A percentile compares a stretch with the other conserved stretches of the same genome.
Conservation (phyloP, 2,797 vertebrate genomes). For the Caiman crocodilus region DNA sequence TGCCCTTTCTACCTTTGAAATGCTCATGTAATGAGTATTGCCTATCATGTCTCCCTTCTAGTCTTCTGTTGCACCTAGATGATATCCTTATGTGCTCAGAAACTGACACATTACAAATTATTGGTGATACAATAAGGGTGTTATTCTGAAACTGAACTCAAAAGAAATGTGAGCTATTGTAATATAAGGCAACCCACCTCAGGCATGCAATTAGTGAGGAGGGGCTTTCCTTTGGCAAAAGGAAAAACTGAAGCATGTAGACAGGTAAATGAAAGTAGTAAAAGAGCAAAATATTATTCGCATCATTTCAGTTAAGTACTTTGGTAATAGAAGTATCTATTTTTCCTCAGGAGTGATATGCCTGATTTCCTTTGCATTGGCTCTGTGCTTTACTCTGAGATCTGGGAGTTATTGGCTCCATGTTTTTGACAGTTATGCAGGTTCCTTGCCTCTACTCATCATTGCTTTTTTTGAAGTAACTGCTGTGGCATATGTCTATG, state of each 20-base stretch:
- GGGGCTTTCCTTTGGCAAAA: background rate
- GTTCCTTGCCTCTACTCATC: constrained; percentile 88
- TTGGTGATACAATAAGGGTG: background rate
- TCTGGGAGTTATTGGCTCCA: constrained; percentile 96
- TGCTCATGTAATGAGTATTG: rapidly evolving
- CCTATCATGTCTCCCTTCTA: background rate
- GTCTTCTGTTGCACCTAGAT: background rate
- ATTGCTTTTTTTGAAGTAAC: constrained; percentile 89
- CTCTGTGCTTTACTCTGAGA: constrained; percentile 87
- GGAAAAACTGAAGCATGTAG: background rate
- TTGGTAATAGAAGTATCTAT: background rate
- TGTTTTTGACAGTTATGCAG: constrained; percentile 89
- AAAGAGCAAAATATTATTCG: background rate
- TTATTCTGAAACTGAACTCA: background rate
- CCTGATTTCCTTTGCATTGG: constrained; percentile 79
- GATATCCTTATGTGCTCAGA: background rate
- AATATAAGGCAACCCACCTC: background rate
- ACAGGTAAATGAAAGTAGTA: background rate
- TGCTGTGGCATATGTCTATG: constrained; percentile 84
- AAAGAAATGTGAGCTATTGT: background rate
- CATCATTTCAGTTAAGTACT: background rate
- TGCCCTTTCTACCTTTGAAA: background rate
- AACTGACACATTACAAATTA: background rate
- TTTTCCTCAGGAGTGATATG: constrained; percentile 82
- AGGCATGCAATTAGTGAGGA: background rate